phyloP scores from a whole-genome alignment of 2,797 vertebrate species.

The Pangasius mekongensis region DNA sequence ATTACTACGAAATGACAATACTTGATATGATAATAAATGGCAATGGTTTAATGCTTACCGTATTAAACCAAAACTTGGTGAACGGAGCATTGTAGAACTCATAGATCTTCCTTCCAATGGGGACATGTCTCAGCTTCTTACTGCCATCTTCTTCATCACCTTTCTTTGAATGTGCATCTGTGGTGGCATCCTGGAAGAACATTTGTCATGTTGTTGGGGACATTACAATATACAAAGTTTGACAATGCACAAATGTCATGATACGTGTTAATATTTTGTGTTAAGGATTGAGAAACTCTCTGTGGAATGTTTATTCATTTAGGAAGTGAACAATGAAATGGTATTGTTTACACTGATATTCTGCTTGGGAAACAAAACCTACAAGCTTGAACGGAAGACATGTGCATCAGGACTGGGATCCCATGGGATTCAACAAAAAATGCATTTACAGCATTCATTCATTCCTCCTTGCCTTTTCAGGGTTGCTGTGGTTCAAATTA shows the following conservation, averaged over 20 bases:
- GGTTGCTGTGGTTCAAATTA: not conserved
- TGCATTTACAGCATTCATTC: not conserved
- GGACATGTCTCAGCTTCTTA: slow-evolving; percentile 84
- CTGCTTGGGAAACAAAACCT: not conserved
- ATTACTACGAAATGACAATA: not conserved
- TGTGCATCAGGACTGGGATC: not conserved
- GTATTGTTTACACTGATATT: not conserved
- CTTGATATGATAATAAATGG: not conserved
- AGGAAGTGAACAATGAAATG: not conserved
- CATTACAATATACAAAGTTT: not conserved
- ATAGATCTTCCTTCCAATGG: slow-evolving; percentile 90
- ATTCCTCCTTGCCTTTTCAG: not conserved
- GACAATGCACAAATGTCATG: not conserved
- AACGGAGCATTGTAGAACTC: slow-evolving; percentile 98
- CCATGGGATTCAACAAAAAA: not conserved
- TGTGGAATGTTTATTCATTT: not conserved
- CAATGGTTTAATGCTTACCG: slow-evolving; percentile 76
- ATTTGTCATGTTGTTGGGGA: slow-evolving; percentile 29
- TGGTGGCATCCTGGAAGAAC: slow-evolving; percentile 81
- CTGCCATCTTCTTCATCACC: slow-evolving; percentile 93
- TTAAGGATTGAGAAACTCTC: not conserved
- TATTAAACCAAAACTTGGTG: slow-evolving; percentile 99
- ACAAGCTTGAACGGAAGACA: not conserved
- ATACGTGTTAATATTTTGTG: not conserved
- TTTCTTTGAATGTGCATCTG: slow-evolving; percentile 84